Conservation (phyloP, 2,113 vertebrate genomes). For the Aplodontia rufa region DNA sequence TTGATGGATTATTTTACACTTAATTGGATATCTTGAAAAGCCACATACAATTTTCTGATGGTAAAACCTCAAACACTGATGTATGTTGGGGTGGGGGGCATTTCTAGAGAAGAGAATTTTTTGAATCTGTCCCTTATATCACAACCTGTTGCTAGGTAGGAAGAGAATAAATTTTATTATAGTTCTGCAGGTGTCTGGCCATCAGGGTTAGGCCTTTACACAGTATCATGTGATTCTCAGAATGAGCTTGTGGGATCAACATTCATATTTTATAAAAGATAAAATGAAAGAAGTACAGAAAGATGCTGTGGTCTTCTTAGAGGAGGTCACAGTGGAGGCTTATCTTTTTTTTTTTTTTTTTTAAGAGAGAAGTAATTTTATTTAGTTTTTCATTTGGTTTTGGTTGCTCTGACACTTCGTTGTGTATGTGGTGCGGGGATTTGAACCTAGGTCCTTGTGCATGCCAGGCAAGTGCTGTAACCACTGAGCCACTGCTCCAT, state of each 20-base stretch:
- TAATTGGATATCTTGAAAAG: not conserved
- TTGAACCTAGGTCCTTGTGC: no score
- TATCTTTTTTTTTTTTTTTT: no score
- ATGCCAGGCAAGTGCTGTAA: no score
- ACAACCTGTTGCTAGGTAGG: not conserved
- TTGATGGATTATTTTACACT: not conserved
- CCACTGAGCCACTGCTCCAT: no score
- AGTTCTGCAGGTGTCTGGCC: not conserved
- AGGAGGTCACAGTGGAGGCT: not conserved
- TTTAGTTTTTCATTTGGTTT: no score
- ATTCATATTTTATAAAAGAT: not conserved
- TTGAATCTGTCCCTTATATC: not conserved
- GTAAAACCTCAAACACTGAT: not conserved
- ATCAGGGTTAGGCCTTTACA: not conserved
- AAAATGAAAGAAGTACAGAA: not conserved
- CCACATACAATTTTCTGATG: not conserved
- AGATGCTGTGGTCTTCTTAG: not conserved
- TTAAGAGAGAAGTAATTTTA: no score
- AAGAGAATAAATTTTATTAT: not conserved
- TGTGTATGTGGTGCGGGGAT: no score
- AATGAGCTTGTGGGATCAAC: not conserved
- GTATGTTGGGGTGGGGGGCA: not conserved
- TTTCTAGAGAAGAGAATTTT: conserved; percentile 13
- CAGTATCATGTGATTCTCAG: not conserved
- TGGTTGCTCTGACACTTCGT: no score